Evolutionary conservation across 92 coral and sea anemone genomes (phyloP).

Genomic region (Phenganax marumi): DNA sequence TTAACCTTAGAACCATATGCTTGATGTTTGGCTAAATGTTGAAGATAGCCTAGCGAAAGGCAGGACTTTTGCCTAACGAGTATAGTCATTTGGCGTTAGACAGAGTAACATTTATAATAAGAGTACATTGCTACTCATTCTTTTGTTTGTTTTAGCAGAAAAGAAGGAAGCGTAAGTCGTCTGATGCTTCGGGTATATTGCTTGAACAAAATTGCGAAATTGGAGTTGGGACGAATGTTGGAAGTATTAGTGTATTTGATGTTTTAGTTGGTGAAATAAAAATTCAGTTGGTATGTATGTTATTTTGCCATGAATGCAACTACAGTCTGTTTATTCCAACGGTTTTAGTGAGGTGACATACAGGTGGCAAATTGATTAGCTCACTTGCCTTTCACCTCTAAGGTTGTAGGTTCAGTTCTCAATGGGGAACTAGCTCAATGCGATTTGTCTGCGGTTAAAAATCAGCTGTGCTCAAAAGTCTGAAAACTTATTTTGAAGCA

Average conservation of each 20-base stretch:
- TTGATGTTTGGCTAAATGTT: too few relatives aligned
- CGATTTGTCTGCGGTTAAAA: too few relatives aligned
- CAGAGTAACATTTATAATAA: neutral
- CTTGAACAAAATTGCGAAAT: slow-evolving; percentile 55
- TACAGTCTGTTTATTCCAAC: neutral
- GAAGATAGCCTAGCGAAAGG: too few relatives aligned
- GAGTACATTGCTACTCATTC: neutral
- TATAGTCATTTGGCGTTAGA: too few relatives aligned
- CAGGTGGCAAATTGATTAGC: too few relatives aligned
- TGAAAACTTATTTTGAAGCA: neutral
- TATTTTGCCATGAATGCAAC: too few relatives aligned
- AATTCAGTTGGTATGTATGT: slow-evolving; percentile 64
- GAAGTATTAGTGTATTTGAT: slow-evolving; percentile 76
- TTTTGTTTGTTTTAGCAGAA: slow-evolving; percentile 55
- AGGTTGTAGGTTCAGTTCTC: too few relatives aligned
- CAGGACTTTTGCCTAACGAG: too few relatives aligned
- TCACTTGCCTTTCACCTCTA: too few relatives aligned
- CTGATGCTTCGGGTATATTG: slow-evolving; percentile 42
- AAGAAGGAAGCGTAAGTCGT: slow-evolving; percentile 75
- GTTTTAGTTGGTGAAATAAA: slow-evolving; percentile 78
- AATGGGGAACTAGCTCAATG: too few relatives aligned
- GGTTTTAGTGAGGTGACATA: too few relatives aligned
- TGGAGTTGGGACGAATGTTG: slow-evolving; percentile 85
- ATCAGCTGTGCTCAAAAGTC: neutral
- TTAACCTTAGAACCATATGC: too few relatives aligned